phyloP scores from a whole-genome alignment of 2,797 vertebrate genomes.

The Capromys pilorides region DNA sequence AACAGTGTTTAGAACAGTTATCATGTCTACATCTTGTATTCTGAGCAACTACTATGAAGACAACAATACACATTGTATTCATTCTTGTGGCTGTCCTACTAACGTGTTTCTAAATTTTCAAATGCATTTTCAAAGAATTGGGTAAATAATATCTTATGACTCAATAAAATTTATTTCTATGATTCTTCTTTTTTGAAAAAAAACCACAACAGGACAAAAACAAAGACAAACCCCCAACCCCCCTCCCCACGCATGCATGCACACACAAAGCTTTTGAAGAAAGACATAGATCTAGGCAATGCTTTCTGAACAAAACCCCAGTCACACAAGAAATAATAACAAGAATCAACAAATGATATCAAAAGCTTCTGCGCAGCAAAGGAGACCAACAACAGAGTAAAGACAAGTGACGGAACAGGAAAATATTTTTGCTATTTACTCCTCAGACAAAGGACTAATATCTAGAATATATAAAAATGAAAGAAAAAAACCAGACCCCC shows the following conservation, averaged over 20 bases:
- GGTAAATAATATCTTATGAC: background rate
- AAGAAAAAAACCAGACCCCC: background rate
- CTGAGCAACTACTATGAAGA: too few relatives aligned
- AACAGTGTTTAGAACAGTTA: too few relatives aligned
- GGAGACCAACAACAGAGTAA: background rate
- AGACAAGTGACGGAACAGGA: background rate
- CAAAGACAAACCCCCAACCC: background rate
- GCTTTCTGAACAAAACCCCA: background rate
- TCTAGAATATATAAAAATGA: background rate
- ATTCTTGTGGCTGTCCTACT: too few relatives aligned
- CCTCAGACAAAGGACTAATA: background rate
- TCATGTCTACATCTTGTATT: too few relatives aligned
- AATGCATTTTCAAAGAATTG: constrained; percentile 8
- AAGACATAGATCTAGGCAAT: background rate
- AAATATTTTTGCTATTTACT: too few relatives aligned
- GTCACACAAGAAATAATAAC: background rate
- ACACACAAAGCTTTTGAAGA: background rate
- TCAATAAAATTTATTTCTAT: background rate
- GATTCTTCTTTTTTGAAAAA: background rate
- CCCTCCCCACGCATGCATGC: too few relatives aligned
- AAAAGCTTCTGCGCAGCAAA: background rate
- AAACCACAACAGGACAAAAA: background rate
- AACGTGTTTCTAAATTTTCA: background rate
- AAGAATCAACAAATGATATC: background rate
- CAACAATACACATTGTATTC: too few relatives aligned